Conservation (phyloP, 37 sponge, comb jelly and placozoan species). For the Ianthella basta region DNA sequence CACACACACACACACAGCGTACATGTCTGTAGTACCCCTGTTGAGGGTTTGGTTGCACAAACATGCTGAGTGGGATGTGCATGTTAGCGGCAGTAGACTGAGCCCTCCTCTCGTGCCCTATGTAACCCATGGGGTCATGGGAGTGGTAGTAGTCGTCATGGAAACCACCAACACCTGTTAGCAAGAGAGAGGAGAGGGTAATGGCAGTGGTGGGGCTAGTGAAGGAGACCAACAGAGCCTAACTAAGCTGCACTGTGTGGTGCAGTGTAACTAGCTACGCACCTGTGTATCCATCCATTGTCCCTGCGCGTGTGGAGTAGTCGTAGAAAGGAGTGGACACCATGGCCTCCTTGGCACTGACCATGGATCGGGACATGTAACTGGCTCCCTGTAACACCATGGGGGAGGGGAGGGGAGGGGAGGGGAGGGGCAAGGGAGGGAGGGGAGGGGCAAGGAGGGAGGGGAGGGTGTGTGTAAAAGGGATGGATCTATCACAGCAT, state of each 20-base stretch:
- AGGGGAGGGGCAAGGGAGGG: neutral
- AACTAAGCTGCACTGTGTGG: too few relatives aligned
- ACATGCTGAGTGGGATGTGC: slow-evolving; percentile 89
- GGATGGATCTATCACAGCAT: neutral
- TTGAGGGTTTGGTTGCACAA: slow-evolving; percentile 78
- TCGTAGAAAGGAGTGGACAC: slow-evolving; percentile 34
- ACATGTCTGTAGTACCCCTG: slow-evolving; percentile 40
- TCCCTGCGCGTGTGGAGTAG: neutral
- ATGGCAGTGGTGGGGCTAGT: too few relatives aligned
- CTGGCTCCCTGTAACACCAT: slow-evolving; percentile 69
- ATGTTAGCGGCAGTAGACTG: slow-evolving; percentile 79
- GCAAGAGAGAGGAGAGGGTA: neutral
- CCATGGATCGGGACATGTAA: slow-evolving; percentile 86
- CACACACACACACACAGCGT: neutral
- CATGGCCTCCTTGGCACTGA: slow-evolving; percentile 69
- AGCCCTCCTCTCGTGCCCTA: slow-evolving; percentile 72
- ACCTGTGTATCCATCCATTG: neutral
- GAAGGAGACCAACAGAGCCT: too few relatives aligned
- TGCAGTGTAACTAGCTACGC: neutral
- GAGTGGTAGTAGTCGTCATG: slow-evolving; percentile 82
- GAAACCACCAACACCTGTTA: slow-evolving; percentile 23
- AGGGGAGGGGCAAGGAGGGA: neutral
- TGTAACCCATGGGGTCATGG: slow-evolving; percentile 88
- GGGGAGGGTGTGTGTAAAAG: neutral
- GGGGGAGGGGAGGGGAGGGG: neutral